Conservation (phyloP, 2,113 vertebrate species). For the Oryzias melastigma region DNA sequence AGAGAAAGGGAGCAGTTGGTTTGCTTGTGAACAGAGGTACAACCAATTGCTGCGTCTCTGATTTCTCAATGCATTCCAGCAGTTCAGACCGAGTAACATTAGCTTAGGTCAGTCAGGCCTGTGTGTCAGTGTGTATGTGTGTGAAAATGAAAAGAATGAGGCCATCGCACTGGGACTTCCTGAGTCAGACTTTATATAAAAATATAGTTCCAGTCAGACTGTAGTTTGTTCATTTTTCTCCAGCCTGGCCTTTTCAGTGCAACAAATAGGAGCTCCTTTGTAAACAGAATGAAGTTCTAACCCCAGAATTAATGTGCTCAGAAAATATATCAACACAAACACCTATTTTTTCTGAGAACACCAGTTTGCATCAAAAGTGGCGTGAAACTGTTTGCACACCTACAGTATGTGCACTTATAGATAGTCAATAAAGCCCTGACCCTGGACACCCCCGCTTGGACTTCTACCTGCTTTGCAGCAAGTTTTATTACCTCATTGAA, state of each 20-base stretch:
- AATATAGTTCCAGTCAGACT: too few relatives aligned
- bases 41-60: conserved; percentile 17
- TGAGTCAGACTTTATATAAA: conserved; percentile 6
- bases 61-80: conserved; percentile 32
- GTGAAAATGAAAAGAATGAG: neutral
- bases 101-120: conserved; percentile 3
- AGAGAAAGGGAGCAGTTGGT: conserved; percentile 7
- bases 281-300: neutral
- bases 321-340: neutral
- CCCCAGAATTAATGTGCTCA: neutral
- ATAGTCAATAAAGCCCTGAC: neutral
- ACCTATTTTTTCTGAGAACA: neutral
- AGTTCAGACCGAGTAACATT: conserved; percentile 19
- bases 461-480: neutral
- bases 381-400: neutral
- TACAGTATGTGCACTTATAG: neutral
- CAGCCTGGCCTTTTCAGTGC: too few relatives aligned
- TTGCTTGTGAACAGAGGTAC: neutral
- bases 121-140: neutral
- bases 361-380: neutral
- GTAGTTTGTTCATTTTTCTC: too few relatives aligned
- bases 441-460: neutral
- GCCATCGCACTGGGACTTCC: conserved; percentile 14
- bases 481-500: neutral
- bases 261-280: too few relatives aligned